These are phyloP conservation scores for Acyrthosiphon pisum DNA, from an alignment of 1,140 invertebrate species.

Conservation along the genomic window DNA sequence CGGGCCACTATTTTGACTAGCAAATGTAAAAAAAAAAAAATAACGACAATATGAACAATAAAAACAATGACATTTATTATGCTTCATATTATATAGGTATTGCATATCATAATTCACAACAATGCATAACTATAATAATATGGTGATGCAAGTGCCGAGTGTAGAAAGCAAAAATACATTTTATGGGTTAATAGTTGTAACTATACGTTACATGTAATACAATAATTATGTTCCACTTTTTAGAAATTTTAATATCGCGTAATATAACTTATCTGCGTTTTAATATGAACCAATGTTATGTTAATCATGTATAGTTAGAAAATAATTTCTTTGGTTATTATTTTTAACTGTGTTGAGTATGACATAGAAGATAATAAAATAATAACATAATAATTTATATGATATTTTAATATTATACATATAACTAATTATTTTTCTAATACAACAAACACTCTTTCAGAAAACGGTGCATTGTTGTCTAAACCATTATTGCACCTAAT, in stretches of 20 bases:
- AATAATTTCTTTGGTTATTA: not conserved
- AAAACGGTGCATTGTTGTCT: not conserved
- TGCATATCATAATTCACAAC: not conserved
- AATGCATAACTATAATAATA: not conserved
- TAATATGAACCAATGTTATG: not conserved
- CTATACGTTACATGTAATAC: not conserved
- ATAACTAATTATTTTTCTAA: not conserved
- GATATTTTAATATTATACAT: too few relatives aligned
- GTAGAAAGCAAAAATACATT: not conserved
- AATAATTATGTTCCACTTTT: not conserved
- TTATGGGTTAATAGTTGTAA: not conserved
- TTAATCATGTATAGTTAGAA: not conserved
- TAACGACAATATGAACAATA: too few relatives aligned
- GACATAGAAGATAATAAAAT: not conserved
- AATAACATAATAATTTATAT: not conserved
- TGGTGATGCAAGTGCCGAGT: not conserved
- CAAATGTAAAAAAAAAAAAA: not conserved
- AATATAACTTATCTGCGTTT: not conserved
- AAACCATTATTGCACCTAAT: not conserved
- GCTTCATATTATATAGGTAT: not conserved
- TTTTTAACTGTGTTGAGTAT: not conserved
- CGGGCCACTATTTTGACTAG: not conserved
- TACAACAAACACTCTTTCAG: not conserved
- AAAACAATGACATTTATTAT: not conserved
- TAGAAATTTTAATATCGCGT: not conserved